Evolutionary conservation across 2,888 invertebrate genomes (phyloP).

Genomic region (Entomobrya proxima): DNA sequence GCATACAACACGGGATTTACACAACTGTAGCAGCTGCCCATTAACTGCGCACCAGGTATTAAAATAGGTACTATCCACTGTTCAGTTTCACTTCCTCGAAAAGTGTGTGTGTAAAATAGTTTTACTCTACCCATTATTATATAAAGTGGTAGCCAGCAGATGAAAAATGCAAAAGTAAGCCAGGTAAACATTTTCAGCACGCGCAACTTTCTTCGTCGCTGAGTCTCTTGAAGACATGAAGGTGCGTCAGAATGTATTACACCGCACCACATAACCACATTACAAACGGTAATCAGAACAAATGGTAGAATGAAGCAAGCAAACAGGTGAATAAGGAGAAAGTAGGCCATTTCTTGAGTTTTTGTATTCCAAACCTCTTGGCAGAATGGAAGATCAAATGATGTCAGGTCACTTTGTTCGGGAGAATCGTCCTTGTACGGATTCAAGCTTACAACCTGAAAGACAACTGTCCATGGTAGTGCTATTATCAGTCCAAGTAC

Average conservation of each 20-base stretch:
- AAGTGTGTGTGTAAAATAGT: not conserved
- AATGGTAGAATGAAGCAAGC: not conserved
- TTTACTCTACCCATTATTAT: not conserved
- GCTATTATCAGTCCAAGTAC: not conserved
- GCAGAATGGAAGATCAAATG: not conserved
- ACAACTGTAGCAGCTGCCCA: conserved; percentile 20
- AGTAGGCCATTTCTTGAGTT: not conserved
- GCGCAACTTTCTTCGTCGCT: not conserved
- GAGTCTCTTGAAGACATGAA: not conserved
- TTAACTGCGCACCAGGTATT: not conserved
- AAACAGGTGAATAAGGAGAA: not conserved
- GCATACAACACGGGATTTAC: conserved; percentile 2
- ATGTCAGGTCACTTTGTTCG: not conserved
- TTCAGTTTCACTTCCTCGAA: not conserved
- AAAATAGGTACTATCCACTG: not conserved
- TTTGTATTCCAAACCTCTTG: not conserved
- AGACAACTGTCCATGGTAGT: not conserved
- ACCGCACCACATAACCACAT: not conserved
- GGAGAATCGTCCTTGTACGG: not conserved
- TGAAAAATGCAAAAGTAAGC: not conserved
- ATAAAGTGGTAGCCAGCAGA: conserved; percentile 10
- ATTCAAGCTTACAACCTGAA: not conserved
- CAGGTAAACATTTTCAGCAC: not conserved
- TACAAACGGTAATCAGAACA: not conserved
- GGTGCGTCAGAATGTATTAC: not conserved